Percentiles rank a stretch among this genome's conserved stretches.
These are phyloP conservation scores for Calameuta pallipes DNA, from an alignment of 2,888 invertebrate genomes.

Conservation along the genomic window DNA sequence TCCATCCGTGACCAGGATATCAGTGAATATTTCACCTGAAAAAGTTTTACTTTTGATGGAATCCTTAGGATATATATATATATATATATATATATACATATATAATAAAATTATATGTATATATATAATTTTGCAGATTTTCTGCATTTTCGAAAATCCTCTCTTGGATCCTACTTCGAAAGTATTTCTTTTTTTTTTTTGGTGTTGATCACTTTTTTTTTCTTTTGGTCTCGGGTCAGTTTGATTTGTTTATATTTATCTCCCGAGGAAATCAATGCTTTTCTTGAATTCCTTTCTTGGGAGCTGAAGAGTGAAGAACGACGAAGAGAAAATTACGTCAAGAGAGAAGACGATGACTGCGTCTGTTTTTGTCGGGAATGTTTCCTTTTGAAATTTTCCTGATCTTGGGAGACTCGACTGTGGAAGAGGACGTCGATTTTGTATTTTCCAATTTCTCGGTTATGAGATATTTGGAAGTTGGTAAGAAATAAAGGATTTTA, in stretches of 20 bases:
- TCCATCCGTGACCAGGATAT: not conserved
- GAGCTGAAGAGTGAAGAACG: not conserved
- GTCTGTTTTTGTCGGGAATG: not conserved
- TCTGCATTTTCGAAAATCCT: conserved; percentile 14
- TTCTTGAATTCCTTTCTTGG: not conserved
- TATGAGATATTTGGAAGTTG: not conserved
- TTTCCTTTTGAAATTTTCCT: conserved; percentile 19
- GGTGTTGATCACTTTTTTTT: not conserved
- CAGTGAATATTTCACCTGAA: not conserved
- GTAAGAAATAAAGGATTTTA: not conserved
- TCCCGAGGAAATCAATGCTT: not conserved
- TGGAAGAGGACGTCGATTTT: not conserved
- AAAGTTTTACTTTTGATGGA: not conserved
- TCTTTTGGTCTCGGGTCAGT: not conserved
- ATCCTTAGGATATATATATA: not conserved
- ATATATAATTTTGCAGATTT: conserved; percentile 8
- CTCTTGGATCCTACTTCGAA: conserved; percentile 23
- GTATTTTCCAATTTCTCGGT: not conserved
- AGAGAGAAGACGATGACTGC: conserved; percentile 19
- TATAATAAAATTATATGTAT: conserved; percentile 2
- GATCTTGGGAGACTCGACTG: not conserved
- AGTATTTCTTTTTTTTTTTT: not conserved
- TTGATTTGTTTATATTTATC: not conserved
- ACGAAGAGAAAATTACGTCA: conserved; percentile 18
- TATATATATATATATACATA: conserved; percentile 7